Percentiles rank a stretch among this genome's conserved stretches.
Evolutionary conservation across 2,797 vertebrate species (phyloP).

Genomic region (Halcyon badia): DNA sequence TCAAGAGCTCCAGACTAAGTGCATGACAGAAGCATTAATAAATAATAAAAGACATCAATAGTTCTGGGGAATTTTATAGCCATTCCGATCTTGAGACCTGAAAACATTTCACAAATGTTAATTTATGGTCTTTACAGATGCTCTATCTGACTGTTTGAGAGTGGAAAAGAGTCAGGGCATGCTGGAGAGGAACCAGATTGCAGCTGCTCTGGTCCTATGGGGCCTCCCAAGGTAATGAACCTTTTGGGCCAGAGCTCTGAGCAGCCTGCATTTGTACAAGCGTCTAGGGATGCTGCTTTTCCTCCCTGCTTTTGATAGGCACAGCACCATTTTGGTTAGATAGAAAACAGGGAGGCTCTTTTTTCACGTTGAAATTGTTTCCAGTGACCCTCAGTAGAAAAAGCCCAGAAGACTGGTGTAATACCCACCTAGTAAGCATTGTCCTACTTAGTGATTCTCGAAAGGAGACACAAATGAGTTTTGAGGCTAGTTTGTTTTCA

Average conservation of each 20-base stretch:
- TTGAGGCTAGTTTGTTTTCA: not conserved
- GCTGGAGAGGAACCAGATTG: not conserved
- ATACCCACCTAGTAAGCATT: not conserved
- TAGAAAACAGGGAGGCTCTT: not conserved
- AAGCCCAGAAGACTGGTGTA: not conserved
- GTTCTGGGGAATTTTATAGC: constrained; percentile 8
- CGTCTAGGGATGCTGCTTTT: not conserved
- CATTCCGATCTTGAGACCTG: not conserved
- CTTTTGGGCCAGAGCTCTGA: not conserved
- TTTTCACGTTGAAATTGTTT: not conserved
- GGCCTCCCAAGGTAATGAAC: not conserved
- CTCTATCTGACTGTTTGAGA: not conserved
- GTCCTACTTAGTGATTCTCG: not conserved
- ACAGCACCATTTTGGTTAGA: not conserved
- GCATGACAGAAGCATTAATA: not conserved
- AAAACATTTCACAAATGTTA: not conserved
- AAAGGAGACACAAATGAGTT: too few species aligned
- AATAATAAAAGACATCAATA: constrained; percentile 20
- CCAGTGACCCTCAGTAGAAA: fast-evolving
- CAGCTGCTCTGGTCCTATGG: fast-evolving
- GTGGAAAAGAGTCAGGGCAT: not conserved
- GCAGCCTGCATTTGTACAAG: not conserved
- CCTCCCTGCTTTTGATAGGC: not conserved
- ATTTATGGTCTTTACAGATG: not conserved
- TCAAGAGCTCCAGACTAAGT: not conserved